Conservation (phyloP, 1,140 invertebrate genomes). For the Solenopsis invicta region DNA sequence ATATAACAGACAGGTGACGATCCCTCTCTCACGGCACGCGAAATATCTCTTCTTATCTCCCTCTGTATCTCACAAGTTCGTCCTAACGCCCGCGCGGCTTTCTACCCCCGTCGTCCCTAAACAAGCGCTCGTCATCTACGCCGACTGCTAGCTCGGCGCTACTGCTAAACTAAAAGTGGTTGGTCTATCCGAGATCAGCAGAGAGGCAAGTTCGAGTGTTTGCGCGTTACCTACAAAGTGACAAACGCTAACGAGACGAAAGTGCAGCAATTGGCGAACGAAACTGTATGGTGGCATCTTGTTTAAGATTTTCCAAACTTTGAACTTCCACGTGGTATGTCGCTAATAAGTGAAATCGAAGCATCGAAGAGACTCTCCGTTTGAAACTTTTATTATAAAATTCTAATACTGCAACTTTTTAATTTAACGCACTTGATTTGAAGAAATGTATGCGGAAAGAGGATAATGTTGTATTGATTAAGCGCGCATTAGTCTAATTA, state of each 20-base stretch:
- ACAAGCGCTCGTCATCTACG: conserved; percentile 63
- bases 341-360: background rate
- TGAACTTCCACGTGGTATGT: background rate
- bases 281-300: background rate
- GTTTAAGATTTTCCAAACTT: conserved; percentile 24
- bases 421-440: background rate
- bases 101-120: conserved; percentile 38
- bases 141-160: conserved; percentile 61
- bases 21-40: background rate
- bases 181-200: conserved; percentile 44
- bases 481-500: background rate
- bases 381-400: background rate
- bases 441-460: background rate
- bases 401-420: background rate
- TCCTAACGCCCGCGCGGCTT: conserved; percentile 27
- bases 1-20: conserved; percentile 36
- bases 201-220: conserved; percentile 39
- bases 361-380: background rate
- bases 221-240: background rate
- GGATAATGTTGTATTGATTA: background rate
- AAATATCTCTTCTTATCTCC: conserved; percentile 21
- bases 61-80: conserved; percentile 2
- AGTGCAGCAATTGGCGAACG: background rate
- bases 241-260: conserved; percentile 27
- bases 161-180: conserved; percentile 55